Conservation (phyloP, 2,797 vertebrate species). For the Glyptemys insculpta region DNA sequence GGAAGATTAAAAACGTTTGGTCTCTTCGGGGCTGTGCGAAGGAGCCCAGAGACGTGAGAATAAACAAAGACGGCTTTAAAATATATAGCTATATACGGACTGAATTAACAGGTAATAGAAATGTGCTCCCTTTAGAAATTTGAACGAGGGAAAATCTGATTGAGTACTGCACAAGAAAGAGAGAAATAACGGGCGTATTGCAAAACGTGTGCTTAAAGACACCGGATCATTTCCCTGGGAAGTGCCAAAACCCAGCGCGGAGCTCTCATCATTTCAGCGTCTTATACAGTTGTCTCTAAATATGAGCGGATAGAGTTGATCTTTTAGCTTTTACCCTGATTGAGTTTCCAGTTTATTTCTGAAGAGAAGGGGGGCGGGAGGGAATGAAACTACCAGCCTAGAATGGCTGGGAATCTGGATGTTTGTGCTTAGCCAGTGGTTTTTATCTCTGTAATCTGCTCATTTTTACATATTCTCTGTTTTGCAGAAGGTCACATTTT, state of each 20-base stretch:
- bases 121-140: too few species aligned
- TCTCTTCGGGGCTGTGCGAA: background rate
- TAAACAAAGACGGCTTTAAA: background rate
- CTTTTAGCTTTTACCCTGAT: slow-evolving; percentile 58
- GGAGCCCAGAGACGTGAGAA: background rate
- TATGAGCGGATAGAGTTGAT: slow-evolving; percentile 26
- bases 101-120: background rate
- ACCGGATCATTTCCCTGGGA: background rate
- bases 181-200: background rate
- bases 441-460: slow-evolving; percentile 10
- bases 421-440: slow-evolving; percentile 16
- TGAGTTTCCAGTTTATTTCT: background rate
- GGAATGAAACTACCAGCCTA: slow-evolving; percentile 25
- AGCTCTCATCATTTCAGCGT: background rate
- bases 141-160: background rate
- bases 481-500: slow-evolving; percentile 28
- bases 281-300: background rate
- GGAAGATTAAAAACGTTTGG: background rate
- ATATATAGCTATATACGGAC: too few species aligned
- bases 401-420: slow-evolving; percentile 5
- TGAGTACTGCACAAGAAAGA: background rate
- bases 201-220: background rate
- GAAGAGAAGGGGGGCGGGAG: background rate
- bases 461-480: slow-evolving; percentile 18
- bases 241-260: too few species aligned